A percentile compares a stretch with the other conserved stretches of the same genome.
Conservation (phyloP, 64 coral and sea anemone species). For the Montipora cactus region DNA sequence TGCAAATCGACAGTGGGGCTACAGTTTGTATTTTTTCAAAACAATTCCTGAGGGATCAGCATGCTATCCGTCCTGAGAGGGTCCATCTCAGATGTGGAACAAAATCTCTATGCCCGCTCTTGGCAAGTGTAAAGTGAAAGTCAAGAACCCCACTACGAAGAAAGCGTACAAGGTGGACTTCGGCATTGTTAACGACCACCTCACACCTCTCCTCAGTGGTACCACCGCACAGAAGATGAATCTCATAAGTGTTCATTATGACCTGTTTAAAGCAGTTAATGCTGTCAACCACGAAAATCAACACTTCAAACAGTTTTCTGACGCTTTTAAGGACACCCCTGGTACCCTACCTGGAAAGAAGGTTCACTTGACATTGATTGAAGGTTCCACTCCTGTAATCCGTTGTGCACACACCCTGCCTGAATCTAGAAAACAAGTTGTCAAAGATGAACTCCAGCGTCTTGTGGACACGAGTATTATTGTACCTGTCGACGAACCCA, state of each 20-base stretch:
- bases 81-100: conserved; percentile 62
- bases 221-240: conserved; percentile 79
- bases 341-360: conserved; percentile 16
- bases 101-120: conserved; percentile 58
- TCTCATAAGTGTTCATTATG: conserved; percentile 75
- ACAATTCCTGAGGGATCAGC: no score
- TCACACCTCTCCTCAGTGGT: conserved; percentile 65
- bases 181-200: conserved; percentile 55
- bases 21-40: no score
- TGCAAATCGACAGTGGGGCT: no score
- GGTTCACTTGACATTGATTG: not conserved
- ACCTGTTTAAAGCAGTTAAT: conserved; percentile 49
- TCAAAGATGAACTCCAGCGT: not conserved
- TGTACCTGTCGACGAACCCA: not conserved
- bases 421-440: conserved; percentile 9
- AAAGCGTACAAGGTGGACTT: conserved; percentile 73
- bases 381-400: not conserved
- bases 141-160: conserved; percentile 45
- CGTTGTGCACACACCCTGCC: not conserved
- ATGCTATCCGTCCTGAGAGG: not conserved
- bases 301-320: not conserved
- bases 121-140: conserved; percentile 42
- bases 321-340: conserved; percentile 44
- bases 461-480: not conserved
- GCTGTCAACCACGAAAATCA: not conserved